Conservation (phyloP, 2,888 invertebrate genomes). For the Mermis nigrescens region DNA sequence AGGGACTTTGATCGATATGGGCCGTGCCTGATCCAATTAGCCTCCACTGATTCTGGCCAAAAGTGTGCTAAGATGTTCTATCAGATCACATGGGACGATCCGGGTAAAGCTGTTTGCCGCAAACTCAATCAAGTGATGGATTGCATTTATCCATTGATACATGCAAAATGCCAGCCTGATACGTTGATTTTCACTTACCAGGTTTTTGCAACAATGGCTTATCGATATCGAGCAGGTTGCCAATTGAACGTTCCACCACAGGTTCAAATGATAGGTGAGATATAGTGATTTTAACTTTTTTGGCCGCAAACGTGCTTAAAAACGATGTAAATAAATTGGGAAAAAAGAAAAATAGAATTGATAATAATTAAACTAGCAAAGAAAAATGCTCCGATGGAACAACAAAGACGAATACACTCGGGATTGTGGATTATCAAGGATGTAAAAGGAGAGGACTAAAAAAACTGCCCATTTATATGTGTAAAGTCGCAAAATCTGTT, state of each 20-base stretch:
- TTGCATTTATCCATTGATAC: not conserved
- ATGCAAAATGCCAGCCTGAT: not conserved
- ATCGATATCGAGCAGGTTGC: not conserved
- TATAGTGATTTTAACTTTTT: too few species aligned
- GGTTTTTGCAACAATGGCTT: not conserved
- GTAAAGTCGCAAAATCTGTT: too few species aligned
- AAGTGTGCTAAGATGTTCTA: not conserved
- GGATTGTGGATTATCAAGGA: too few species aligned
- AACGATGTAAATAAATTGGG: too few species aligned
- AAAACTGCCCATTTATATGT: too few species aligned
- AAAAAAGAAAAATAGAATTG: too few species aligned
- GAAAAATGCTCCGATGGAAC: too few species aligned
- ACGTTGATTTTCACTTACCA: not conserved
- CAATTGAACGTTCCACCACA: not conserved
- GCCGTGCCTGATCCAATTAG: not conserved
- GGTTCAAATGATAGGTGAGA: too few species aligned
- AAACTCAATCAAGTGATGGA: not conserved
- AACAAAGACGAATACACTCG: too few species aligned
- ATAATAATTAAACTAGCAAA: too few species aligned
- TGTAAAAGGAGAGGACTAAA: too few species aligned
- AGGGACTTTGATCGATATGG: not conserved
- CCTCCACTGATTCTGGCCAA: not conserved
- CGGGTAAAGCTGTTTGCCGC: not conserved
- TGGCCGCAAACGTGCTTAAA: too few species aligned
- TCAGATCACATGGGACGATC: not conserved